Evolutionary conservation across 2,888 invertebrate species (phyloP), one percentile per base, ranked within the genome.

Genomic region (Hirtodrosophila cameraria): DNA sequence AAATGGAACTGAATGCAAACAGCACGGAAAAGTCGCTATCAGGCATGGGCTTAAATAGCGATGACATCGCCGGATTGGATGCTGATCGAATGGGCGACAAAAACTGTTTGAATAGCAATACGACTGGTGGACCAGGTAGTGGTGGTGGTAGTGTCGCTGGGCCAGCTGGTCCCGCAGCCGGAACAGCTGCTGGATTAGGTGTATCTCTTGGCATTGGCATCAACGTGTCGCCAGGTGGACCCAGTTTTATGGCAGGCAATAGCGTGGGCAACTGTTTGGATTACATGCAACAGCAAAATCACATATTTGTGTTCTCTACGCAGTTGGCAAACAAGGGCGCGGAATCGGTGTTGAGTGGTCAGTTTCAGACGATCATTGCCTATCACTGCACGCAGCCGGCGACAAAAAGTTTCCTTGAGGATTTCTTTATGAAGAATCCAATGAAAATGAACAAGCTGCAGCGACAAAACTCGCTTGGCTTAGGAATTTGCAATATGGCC

Each of bases 261-360:
- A 45, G 38, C 7, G 59, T 57, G 0, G 72, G 55, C 11, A 52
- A 12, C 48, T 70, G 84, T n/a, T 64, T 90, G 70, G 90, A 90
- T 53, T 96, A 95, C 86, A 95, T 96, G 96, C 97, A 97, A 92
- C 98, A 99, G 91, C 98, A 98, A 92, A 98, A 97, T 92, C 98
- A 98, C 91, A 97, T 99, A 90, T 99, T 98, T 93, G 98, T 99
- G 79, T 99, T 99, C 92, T 97, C 97, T 15, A 98, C 99, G 6
- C 92, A 95, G 86, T 92, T 98, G 91, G 99, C 98, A 2, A 99
- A 99, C 91, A 96, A 97, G 89, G 98, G 97, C 3, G 98, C 98
- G 0, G 98, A 99, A 86, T 94, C 96, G 9, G 98, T 98, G 9
- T 92, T 97, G 64, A 95, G 95, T 65, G 97, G 97, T 1, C 96